A percentile compares a stretch with the other conserved stretches of the same genome.
Evolutionary conservation across 1,140 invertebrate genomes (phyloP).

Genomic region (Atopsyche davidsoni): DNA sequence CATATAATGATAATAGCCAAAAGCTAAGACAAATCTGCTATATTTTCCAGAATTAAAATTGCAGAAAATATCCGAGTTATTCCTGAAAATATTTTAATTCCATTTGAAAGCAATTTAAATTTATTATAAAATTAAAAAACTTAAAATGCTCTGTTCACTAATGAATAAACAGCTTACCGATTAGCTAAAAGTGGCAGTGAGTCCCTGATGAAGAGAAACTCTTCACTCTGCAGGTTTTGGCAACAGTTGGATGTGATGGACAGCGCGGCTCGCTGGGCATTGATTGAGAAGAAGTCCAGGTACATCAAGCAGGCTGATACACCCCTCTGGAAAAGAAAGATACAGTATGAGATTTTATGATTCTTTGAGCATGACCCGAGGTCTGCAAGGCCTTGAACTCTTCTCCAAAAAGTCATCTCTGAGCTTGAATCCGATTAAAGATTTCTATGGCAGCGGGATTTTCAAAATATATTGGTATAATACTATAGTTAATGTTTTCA

Average conservation of each 20-base stretch:
- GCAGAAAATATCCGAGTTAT: no score
- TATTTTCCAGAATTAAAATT: no score
- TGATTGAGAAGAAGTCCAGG: constrained; percentile 96
- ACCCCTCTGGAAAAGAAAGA: constrained; percentile 62
- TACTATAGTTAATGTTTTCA: no score
- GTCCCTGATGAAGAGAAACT: constrained; percentile 87
- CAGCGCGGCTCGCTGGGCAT: constrained; percentile 89
- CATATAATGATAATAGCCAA: no score
- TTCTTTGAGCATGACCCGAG: no score
- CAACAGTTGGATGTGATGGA: constrained; percentile 96
- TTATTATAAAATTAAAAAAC: neutral
- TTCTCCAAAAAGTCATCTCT: no score
- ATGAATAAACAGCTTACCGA: constrained; percentile 33
- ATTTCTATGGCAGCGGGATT: no score
- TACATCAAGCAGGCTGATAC: constrained; percentile 93
- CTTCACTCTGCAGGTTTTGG: constrained; percentile 86
- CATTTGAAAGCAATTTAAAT: neutral
- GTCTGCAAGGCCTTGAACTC: no score
- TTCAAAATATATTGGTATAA: no score
- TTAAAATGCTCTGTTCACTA: neutral
- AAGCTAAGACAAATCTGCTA: no score
- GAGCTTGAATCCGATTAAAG: no score
- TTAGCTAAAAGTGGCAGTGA: constrained; percentile 81
- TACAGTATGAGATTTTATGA: neutral
- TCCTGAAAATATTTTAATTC: neutral